Evolutionary conservation across 2,113 vertebrate genomes (phyloP).

Genomic region (Crotalus horridus): DNA sequence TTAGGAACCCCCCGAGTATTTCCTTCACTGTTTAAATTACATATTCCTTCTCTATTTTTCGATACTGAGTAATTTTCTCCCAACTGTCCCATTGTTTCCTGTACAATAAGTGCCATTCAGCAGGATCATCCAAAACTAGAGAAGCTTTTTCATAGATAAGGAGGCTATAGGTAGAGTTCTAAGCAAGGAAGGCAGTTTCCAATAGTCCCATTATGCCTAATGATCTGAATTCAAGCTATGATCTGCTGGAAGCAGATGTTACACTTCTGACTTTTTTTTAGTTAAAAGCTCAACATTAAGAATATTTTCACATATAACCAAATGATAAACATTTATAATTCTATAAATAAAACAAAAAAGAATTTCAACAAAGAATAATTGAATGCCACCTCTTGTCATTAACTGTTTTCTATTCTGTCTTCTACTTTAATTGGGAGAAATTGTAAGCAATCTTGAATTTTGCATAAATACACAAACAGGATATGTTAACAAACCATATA

Average conservation of each 20-base stretch:
- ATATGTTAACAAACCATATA: neutral
- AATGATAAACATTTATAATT: neutral
- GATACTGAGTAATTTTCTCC: neutral
- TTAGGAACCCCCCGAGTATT: neutral
- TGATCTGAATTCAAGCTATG: neutral
- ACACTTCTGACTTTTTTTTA: neutral
- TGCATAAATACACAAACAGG: neutral
- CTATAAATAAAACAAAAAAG: neutral
- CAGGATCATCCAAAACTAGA: neutral
- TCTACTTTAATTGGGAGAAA: neutral
- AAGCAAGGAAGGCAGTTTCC: neutral
- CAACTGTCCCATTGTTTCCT: neutral
- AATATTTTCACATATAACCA: neutral
- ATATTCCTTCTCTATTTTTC: neutral
- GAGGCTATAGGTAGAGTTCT: neutral
- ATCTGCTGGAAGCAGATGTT: neutral
- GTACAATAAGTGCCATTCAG: neutral
- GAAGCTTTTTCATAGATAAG: neutral
- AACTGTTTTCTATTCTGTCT: neutral
- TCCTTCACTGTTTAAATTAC: neutral
- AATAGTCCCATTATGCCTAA: neutral
- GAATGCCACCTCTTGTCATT: neutral
- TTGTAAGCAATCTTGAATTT: neutral
- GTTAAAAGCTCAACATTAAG: neutral
- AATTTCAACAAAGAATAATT: neutral